Percentiles rank a stretch among this genome's conserved stretches.
phyloP scores from a whole-genome alignment of 1,140 invertebrate genomes.

The Tetramorium alpestre region DNA sequence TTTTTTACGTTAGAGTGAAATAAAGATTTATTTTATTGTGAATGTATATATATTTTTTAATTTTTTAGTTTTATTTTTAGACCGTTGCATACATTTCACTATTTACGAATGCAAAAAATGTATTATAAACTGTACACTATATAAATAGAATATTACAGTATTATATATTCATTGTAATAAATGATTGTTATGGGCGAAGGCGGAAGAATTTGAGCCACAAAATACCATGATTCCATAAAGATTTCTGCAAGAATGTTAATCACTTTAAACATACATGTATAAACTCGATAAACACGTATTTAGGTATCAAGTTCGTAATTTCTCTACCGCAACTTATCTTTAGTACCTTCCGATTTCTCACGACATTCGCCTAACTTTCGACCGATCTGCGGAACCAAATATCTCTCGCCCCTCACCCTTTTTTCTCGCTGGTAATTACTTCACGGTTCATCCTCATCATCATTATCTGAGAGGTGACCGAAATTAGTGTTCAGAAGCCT shows the following conservation, averaged over 20 bases:
- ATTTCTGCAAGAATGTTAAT: slow-evolving; percentile 5
- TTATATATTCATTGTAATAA: not conserved
- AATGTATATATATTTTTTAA: not conserved
- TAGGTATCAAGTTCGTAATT: not conserved
- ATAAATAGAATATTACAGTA: not conserved
- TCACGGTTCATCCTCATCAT: slow-evolving; percentile 59
- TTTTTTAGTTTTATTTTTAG: not conserved
- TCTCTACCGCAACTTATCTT: not conserved
- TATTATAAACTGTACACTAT: not conserved
- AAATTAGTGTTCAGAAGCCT: slow-evolving; percentile 62
- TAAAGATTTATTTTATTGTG: not conserved
- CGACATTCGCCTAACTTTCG: not conserved
- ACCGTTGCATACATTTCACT: not conserved
- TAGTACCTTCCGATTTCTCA: not conserved
- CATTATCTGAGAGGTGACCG: slow-evolving; percentile 56
- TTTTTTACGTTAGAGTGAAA: not conserved
- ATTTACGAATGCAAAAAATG: not conserved
- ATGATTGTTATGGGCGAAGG: not conserved
- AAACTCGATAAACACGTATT: not conserved
- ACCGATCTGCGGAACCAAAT: not conserved
- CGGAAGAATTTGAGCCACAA: not conserved
- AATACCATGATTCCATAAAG: not conserved
- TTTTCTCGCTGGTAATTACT: slow-evolving; percentile 38
- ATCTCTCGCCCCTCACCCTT: not conserved
- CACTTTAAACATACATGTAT: not conserved